Evolutionary conservation across 2,113 vertebrate species (phyloP), one percentile per base, ranked within the genome.

Genomic region (Chelonoidis abingdonii): DNA sequence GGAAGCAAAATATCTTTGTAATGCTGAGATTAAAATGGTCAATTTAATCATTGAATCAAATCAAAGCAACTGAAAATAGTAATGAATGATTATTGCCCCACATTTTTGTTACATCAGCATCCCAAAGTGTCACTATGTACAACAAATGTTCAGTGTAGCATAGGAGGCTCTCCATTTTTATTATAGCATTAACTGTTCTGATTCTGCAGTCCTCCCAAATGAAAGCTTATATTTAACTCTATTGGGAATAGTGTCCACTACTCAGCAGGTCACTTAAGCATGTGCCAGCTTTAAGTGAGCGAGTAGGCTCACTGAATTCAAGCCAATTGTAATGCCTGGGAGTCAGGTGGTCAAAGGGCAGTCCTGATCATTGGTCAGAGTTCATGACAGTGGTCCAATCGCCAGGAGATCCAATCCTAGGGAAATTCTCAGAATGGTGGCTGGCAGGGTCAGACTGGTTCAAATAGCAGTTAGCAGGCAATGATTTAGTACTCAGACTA

Each of bases 181-280:
- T 38, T 59, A 2, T 62, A 14, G 91, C 92, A 88, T 95, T 92
- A 92, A 83, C 86, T 79, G 19, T 78, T 93, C 57, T 88, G 80
- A 91, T 29, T 35, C 91, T 87, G 62, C 44, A 84, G 11, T 47
- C 17, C 92, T 92, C 93, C 88, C 35, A 85, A 94, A 90, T 89
- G 62, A 11, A 54, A 49, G 24, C 35, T 12, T 10, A 13, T 22
- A 78, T 93, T 94, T 95, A 88, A 93, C 38, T 83, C 53, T 90
- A 5, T 81, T 75, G 21, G 38, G 5, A 82, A 54, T n/a, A 69
- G 62, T 41, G 56, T 12, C 22, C 9, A n/a, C 57, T 79, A 27
- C 87, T 90, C 80, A 94, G 52, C 78, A 80, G 83, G 80, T 80
- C 59, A 38, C 31, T 83, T 88, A 78, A 10, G 54, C 69, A 82